Percentiles rank a stretch among this genome's conserved stretches.
These are phyloP conservation scores for Cryptotis parvus DNA, from an alignment of 2,113 vertebrate genomes.

Conservation along the genomic window DNA sequence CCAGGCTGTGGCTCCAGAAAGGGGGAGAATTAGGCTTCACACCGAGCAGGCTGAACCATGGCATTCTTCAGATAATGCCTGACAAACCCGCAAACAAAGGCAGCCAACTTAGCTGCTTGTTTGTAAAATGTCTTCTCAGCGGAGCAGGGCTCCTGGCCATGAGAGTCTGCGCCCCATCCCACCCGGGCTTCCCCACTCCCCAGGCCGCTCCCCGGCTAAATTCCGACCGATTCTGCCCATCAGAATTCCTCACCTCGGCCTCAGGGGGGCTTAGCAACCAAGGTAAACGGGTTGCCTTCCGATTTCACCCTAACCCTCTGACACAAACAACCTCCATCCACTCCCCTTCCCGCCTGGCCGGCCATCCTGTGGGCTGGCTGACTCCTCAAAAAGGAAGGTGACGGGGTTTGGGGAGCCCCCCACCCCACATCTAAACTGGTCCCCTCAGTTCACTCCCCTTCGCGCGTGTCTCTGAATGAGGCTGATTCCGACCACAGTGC, in stretches of 20 bases:
- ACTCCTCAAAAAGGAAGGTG: background rate
- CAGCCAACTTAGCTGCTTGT: conserved; percentile 89
- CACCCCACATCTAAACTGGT: rapidly evolving
- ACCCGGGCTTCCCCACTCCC: conserved; percentile 80
- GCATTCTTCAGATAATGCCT: conserved; percentile 93
- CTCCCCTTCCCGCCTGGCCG: background rate
- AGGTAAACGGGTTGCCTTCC: conserved; percentile 74
- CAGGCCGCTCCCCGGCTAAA: conserved; percentile 67
- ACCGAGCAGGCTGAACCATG: conserved; percentile 91
- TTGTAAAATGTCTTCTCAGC: conserved; percentile 92
- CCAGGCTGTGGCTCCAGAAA: conserved; percentile 93
- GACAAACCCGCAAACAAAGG: conserved; percentile 92
- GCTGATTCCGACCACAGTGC: no score
- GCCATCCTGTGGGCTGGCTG: background rate
- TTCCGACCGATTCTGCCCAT: conserved; percentile 83
- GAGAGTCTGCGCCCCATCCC: conserved; percentile 78
- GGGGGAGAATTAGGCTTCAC: conserved; percentile 92
- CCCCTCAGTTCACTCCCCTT: background rate
- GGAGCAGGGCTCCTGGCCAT: conserved; percentile 85
- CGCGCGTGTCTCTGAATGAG: background rate
- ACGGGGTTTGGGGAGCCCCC: background rate
- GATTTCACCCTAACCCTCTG: conserved; percentile 53
- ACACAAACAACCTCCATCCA: background rate
- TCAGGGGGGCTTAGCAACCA: conserved; percentile 81
- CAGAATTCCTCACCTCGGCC: conserved; percentile 81